Percentiles rank a stretch among this genome's conserved stretches.
Conservation (phyloP, 2,888 invertebrate genomes). For the Pristionchus arcanus region DNA sequence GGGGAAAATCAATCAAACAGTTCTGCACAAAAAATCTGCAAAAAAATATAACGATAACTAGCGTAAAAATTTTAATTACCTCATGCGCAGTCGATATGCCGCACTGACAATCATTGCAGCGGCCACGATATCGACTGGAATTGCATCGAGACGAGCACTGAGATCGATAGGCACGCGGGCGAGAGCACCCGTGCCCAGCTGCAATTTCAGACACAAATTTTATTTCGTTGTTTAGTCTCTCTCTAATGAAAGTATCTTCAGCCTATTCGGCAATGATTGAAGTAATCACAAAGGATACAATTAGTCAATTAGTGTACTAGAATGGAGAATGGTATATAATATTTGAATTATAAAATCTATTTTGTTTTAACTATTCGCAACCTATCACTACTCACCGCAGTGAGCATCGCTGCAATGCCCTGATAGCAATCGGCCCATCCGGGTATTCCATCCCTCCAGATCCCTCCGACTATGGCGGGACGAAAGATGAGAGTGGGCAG, state of each 20-base stretch:
- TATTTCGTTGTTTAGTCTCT: too few relatives aligned
- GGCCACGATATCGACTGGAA: background rate
- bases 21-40: too few relatives aligned
- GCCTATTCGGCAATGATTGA: too few relatives aligned
- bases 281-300: too few relatives aligned
- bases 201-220: background rate
- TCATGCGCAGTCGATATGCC: background rate
- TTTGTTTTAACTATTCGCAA: too few relatives aligned
- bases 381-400: conserved; percentile 26
- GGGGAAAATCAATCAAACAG: too few relatives aligned
- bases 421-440: conserved; percentile 9
- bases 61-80: background rate
- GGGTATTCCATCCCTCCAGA: conserved; percentile 33
- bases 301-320: too few relatives aligned
- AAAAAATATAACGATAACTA: background rate
- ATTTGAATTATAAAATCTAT: too few relatives aligned
- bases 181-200: background rate
- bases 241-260: background rate
- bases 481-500: conserved; percentile 11
- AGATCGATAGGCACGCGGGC: background rate
- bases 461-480: background rate
- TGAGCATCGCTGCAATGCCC: background rate
- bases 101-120: background rate
- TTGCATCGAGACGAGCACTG: background rate
- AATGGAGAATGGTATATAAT: too few relatives aligned